Evolutionary conservation across 2,797 vertebrate genomes (phyloP).

Genomic region (Pangasius djambal): DNA sequence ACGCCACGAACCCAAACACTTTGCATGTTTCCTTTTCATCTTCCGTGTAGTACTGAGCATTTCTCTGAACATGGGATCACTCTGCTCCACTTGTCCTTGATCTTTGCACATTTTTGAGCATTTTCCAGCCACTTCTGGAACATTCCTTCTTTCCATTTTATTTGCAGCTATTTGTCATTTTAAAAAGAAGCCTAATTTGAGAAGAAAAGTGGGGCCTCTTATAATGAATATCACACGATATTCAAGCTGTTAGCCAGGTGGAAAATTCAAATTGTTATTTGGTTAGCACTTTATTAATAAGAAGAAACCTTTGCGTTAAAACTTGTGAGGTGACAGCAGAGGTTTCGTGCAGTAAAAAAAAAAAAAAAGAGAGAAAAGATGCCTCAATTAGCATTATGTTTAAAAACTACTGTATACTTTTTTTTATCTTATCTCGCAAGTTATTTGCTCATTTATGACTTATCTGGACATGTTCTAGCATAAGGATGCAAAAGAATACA

Average conservation of each 20-base stretch:
- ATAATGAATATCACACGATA: conserved; percentile 7
- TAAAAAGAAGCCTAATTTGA: conserved; percentile 65
- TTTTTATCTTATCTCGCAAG: background rate
- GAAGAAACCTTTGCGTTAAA: background rate
- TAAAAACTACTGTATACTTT: background rate
- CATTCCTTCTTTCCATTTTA: conserved; percentile 45
- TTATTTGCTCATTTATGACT: background rate
- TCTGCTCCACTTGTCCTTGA: conserved; percentile 60
- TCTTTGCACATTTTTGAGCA: conserved; percentile 69
- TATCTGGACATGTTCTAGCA: background rate
- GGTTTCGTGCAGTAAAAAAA: background rate
- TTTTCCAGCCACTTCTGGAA: conserved; percentile 71
- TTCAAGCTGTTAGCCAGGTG: conserved; percentile 56
- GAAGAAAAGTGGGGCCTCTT: conserved; percentile 42
- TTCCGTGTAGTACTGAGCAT: conserved; percentile 65
- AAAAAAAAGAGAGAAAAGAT: background rate
- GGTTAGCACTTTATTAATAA: background rate
- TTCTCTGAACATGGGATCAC: conserved; percentile 63
- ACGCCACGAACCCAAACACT: conserved; percentile 5
- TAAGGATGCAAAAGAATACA: background rate
- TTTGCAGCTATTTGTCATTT: conserved; percentile 69
- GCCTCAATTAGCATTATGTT: background rate
- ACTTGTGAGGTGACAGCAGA: background rate
- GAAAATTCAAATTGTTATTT: background rate
- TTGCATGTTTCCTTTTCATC: conserved; percentile 64